Base-by-base conservation (phyloP, 2,888 invertebrate species). In the Trichopoda pennipes region DNA sequence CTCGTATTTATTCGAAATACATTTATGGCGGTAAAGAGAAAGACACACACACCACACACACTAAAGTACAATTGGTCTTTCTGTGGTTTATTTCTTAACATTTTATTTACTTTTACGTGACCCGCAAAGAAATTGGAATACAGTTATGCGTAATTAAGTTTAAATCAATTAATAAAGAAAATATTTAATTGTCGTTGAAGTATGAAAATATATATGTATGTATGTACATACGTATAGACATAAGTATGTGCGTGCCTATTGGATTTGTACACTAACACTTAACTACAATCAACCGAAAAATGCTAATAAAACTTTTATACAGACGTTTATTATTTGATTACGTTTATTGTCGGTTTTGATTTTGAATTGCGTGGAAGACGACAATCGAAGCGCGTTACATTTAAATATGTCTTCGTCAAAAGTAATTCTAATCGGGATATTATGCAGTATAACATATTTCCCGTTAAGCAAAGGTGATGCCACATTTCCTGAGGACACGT, bases 401-500 rank as follows among this genome's bases (percentile, higher is more conserved):
- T 68, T 2, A 44, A 49, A 79, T 44, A 82, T 82, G 81, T 61
- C 56, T 21, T 14, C 55, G 14, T 68, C 56, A 68, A 35, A 42
- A 61, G 19, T 17, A 35, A 7, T 70, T 75, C 19, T 72, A 4
- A 19, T 72, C 56, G 56, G 61, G 4, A 10, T 42, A 44, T 60
- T 79, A 28, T 78, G 51, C 19, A 66, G 56, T 16, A 16, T 21
- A 12, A 16, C 58, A 38, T 58, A 16, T 35, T 60, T 73, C 19
- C 35, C 42, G 38, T 23, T 56, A 21, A 16, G 70, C 14, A 72
- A 68, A 56, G 66, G 70, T 23, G 84, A 84, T 73, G 74, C 76
- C 51, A 81, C 73, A 81, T 76, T 78, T 63, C 56, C 80, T 7
- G 83, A 89, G 85, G 90, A 89, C 85, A 86, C 89, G 8, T 90